These are phyloP conservation scores for Pogona vitticeps DNA, from an alignment of 2,113 vertebrate genomes.

Conservation along the genomic window DNA sequence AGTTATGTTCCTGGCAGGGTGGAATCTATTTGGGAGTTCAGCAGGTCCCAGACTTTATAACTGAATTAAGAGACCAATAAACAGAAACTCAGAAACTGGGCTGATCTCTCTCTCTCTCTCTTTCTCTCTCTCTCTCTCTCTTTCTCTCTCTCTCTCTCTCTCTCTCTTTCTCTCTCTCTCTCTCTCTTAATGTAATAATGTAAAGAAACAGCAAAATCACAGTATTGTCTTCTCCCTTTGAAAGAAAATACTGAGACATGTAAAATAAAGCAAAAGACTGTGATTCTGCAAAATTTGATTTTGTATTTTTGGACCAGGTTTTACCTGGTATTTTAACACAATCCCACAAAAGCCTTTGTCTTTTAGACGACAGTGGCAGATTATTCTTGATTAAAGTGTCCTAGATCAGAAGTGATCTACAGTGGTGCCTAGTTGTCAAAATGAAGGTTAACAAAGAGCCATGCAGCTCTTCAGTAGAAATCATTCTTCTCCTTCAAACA, in stretches of 20 bases:
- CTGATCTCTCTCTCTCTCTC: slow-evolving; percentile 3
- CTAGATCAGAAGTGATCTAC: too few relatives aligned
- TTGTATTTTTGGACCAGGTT: neutral
- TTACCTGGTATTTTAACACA: neutral
- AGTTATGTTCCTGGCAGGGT: slow-evolving; percentile 25
- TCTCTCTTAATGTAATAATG: neutral
- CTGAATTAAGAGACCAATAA: slow-evolving; percentile 35
- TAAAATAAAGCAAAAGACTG: slow-evolving; percentile 5
- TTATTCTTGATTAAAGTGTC: neutral
- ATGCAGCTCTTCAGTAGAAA: neutral
- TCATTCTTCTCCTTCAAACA: slow-evolving; percentile 40
- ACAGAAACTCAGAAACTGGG: neutral
- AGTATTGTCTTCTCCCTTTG: neutral
- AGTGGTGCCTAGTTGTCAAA: slow-evolving; percentile 1
- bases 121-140: too few relatives aligned
- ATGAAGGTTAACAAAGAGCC: slow-evolving; percentile 24
- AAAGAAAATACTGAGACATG: slow-evolving; percentile 10
- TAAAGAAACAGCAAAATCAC: slow-evolving; percentile 22
- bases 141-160: too few relatives aligned
- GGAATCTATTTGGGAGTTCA: slow-evolving; percentile 28
- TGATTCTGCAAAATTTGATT: neutral
- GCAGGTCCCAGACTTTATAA: slow-evolving; percentile 39
- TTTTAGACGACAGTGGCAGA: neutral
- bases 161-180: too few relatives aligned
- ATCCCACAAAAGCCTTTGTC: neutral